Base-by-base conservation (phyloP, 2,113 vertebrate genomes). In the Oryctolagus cuniculus region DNA sequence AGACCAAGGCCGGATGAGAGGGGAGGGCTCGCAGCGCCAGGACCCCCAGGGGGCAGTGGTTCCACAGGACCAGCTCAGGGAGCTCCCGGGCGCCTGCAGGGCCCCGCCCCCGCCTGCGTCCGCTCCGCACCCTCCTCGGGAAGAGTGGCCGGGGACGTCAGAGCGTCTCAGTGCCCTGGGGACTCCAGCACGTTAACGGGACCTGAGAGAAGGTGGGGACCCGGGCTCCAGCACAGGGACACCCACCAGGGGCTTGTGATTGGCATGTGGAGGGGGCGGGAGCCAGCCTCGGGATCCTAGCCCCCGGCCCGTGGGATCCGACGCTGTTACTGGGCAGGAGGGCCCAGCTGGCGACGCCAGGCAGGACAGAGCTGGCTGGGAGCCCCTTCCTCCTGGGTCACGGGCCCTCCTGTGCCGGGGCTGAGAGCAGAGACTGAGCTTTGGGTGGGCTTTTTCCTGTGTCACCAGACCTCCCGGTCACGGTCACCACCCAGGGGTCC, bases 301-400 rank as follows among this genome's bases (percentile, higher is more conserved):
- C 8, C 24, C 84, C 13, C 0, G 0, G 17, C 10, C 24, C 3
- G 10, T 11, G 55, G 31, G 31, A 31, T 61, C 12, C n/a, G 51
- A 16, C 5, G 2, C 38, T 44, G 44, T 44, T 44, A 44, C 44
- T 44, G 44, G 44, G 44, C 16, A 17, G 55, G 55, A 58, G 55
- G 55, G 4, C 55, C 55, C 55, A 17, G 55, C 55, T 16, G 55
- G 55, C 55, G 3, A 58, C 55, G 55, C 55, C 55, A 13, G 55
- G 55, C 55, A 58, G 55, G 17, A 17, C 72, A 53, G 44, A 24
- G 12, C 70, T 29, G 21, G n/a, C 58, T 12, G 51, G 17, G 11
- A 19, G 22, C 55, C 13, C 55, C 17, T 13, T 55, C 53, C 53
- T 38, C 38, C 38, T 38, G 38, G 38, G 38, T 38, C 38, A 38